phyloP scores from a whole-genome alignment of 2,797 vertebrate species.

The Psittacula echo region DNA sequence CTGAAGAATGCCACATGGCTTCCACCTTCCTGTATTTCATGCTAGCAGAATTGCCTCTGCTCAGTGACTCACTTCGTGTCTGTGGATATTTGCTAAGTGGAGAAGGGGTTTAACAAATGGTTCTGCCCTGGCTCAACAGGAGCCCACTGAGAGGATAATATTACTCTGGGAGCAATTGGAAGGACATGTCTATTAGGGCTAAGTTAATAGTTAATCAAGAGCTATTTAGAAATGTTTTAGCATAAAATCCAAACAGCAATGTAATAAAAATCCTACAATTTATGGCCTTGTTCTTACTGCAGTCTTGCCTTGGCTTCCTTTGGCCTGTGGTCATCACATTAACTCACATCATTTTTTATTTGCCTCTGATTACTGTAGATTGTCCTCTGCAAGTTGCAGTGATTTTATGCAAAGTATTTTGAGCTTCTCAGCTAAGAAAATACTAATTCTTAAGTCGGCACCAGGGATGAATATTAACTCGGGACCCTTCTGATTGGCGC shows the following conservation, averaged over 20 bases:
- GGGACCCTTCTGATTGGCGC: not conserved
- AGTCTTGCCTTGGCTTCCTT: not conserved
- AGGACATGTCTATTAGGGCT: not conserved
- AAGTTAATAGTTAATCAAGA: not conserved
- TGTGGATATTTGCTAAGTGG: not conserved
- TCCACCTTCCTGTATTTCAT: conserved; percentile 55
- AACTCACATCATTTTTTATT: not conserved
- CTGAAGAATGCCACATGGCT: conserved; percentile 29
- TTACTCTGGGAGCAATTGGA: not conserved
- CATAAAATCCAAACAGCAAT: not conserved
- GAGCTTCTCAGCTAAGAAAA: not conserved
- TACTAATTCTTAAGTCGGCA: not conserved
- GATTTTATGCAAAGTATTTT: not conserved
- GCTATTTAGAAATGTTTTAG: not conserved
- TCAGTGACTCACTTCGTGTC: not conserved
- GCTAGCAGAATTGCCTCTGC: not conserved
- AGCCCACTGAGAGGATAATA: not conserved
- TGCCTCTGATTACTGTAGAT: not conserved
- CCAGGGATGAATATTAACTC: not conserved
- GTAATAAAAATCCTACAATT: not conserved
- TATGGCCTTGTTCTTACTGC: not conserved
- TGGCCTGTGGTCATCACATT: not conserved
- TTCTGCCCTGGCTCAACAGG: not conserved
- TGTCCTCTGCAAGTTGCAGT: not conserved
- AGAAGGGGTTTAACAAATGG: not conserved